A percentile compares a stretch with the other conserved stretches of the same genome.
phyloP scores from a whole-genome alignment of 2,113 vertebrate species.

The Otis tarda region DNA sequence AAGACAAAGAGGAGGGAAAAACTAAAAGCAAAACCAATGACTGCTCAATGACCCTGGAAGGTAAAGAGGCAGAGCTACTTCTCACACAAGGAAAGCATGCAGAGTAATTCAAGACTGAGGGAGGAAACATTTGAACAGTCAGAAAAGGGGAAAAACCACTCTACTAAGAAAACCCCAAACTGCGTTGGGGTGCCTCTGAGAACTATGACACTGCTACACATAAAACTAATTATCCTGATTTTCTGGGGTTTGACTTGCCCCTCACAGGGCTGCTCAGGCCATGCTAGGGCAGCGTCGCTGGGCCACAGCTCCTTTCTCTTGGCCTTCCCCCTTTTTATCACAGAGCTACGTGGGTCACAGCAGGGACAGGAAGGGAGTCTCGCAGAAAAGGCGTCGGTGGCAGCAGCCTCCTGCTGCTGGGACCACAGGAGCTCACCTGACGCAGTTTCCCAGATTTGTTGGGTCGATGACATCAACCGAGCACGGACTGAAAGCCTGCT shows the following conservation, averaged over 20 bases:
- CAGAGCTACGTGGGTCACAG: not conserved
- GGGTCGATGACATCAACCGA: not conserved
- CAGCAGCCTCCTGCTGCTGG: not conserved
- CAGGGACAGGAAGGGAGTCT: not conserved
- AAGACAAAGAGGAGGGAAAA: not conserved
- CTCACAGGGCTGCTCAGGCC: not conserved
- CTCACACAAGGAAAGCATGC: not conserved
- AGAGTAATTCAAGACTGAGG: not conserved
- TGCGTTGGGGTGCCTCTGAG: not conserved
- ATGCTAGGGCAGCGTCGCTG: accelerated
- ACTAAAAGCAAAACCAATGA: not conserved
- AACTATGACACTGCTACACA: not conserved
- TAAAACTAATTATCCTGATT: not conserved
- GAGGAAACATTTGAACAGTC: not conserved
- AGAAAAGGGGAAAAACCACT: not conserved
- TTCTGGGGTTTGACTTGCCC: not conserved
- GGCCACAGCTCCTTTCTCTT: not conserved
- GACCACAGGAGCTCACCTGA: not conserved
- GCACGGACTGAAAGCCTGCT: not conserved
- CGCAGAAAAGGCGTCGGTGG: not conserved
- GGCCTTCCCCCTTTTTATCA: not conserved
- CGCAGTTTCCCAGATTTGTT: accelerated
- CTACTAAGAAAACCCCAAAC: not conserved
- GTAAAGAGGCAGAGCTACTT: not conserved
- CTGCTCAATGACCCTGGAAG: not conserved